Percentiles rank a stretch among this genome's conserved stretches.
phyloP scores from a whole-genome alignment of 2,113 vertebrate genomes.

The Candoia aspera region DNA sequence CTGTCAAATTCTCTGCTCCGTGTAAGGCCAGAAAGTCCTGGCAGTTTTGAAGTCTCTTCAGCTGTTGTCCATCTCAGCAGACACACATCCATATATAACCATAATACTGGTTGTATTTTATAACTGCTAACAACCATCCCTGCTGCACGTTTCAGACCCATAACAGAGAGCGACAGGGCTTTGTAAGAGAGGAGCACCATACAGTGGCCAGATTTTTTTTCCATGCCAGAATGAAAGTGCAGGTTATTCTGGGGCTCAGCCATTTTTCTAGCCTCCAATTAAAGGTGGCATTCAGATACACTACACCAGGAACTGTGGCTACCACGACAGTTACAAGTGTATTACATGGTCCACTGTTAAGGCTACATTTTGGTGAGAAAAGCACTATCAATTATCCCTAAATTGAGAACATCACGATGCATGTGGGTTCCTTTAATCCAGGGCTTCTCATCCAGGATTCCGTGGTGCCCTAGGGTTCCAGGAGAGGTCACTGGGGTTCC shows the following conservation, averaged over 20 bases:
- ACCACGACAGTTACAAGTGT: background rate
- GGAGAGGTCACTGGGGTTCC: no score
- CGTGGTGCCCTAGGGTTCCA: no score
- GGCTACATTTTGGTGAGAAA: background rate
- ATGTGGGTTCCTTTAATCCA: background rate
- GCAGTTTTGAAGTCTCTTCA: background rate
- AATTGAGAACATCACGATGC: background rate
- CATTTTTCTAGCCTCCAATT: background rate
- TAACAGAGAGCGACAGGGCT: no score
- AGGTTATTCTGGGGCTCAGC: background rate
- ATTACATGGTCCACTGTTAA: background rate
- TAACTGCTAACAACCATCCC: background rate
- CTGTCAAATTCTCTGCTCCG: background rate
- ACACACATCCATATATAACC: background rate
- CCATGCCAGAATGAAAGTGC: background rate
- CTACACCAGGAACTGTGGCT: background rate
- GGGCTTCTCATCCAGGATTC: no score
- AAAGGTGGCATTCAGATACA: background rate
- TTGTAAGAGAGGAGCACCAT: constrained; percentile 12
- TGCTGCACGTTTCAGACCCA: background rate
- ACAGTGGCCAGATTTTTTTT: constrained; percentile 27
- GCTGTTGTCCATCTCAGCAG: background rate
- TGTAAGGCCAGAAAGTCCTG: background rate
- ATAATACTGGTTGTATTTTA: background rate
- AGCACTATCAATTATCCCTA: background rate